Evolutionary conservation across 2,797 vertebrate species (phyloP), one percentile per base, ranked within the genome.

Genomic region (Thripadectes ignobilis): DNA sequence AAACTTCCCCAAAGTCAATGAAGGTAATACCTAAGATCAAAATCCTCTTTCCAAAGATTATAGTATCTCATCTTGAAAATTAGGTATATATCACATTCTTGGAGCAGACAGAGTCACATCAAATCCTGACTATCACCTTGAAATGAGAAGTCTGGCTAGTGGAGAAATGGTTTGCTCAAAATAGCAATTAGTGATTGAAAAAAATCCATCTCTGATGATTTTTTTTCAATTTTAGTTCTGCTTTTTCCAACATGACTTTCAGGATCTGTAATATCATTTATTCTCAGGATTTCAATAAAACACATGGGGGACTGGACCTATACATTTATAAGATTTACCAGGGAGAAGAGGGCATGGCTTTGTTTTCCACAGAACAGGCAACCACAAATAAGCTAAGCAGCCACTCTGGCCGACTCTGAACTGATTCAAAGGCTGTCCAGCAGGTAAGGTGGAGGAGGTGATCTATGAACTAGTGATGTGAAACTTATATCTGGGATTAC

Each of bases 211-310:
- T 73, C 38, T 38, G 29, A 54, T 83, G 13, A 14, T 21, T 29
- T 89, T 67, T 93, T 49, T 49, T 12, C 17, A 62, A 46, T 46
- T 69, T 79, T 59, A 83, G 18, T 48, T 26, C 23, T 79, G 9
- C 15, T 93, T 94, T 95, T 38, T 39, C 18, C 54, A 80, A 30
- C 7, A 78, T 65, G 83, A 76, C 52, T 74, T 83, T 73, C 36
- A 69, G 45, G 32, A 55, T 61, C 54, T 21, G 22, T 87, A 88
- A 77, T 32, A 39, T 84, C 63, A 77, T 95, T 67, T 94, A 13
- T 89, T 89, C n/a, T 94, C 88, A 91, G 36, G 41, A 79, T 93
- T 95, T 94, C 67, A 92, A 36, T 27, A 72, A 95, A 87, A 34
- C 34, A 66, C 24, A 7, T 71, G 66, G 81, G 63, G 89, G 45